phyloP scores from a whole-genome alignment of 2,888 invertebrate species.

The Lasioglossum calceatum region DNA sequence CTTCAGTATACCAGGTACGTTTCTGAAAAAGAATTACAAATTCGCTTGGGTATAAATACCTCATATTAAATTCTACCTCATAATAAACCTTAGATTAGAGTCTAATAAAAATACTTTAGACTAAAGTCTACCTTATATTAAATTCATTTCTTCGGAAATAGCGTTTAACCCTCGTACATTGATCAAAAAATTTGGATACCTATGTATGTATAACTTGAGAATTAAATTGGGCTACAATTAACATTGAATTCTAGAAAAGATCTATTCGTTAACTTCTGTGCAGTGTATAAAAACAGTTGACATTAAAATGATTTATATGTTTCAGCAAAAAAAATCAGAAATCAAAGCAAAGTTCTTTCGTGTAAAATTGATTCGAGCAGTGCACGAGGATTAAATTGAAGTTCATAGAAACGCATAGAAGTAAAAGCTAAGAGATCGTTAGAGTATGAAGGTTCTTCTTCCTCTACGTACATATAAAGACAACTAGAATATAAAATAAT shows the following conservation, averaged over 20 bases:
- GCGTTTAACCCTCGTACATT: neutral
- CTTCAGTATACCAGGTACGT: neutral
- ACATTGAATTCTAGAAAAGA: neutral
- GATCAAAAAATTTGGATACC: neutral
- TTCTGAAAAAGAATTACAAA: neutral
- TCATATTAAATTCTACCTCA: neutral
- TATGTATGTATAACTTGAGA: neutral
- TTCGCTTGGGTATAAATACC: too few relatives aligned
- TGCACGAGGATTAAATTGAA: neutral
- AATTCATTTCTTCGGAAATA: neutral
- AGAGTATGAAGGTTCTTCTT: neutral
- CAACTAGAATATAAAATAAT: neutral
- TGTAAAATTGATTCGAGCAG: neutral
- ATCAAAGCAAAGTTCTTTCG: neutral
- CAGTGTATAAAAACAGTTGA: neutral
- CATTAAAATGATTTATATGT: neutral
- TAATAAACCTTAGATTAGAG: too few relatives aligned
- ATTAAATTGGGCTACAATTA: neutral
- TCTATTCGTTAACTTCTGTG: neutral
- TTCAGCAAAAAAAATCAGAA: neutral
- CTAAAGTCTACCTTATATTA: neutral
- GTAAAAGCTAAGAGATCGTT: neutral
- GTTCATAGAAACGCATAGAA: neutral
- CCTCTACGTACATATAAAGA: neutral
- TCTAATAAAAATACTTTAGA: too few relatives aligned